Conservation (phyloP, 2,888 invertebrate genomes). For the Anorthoa munda region DNA sequence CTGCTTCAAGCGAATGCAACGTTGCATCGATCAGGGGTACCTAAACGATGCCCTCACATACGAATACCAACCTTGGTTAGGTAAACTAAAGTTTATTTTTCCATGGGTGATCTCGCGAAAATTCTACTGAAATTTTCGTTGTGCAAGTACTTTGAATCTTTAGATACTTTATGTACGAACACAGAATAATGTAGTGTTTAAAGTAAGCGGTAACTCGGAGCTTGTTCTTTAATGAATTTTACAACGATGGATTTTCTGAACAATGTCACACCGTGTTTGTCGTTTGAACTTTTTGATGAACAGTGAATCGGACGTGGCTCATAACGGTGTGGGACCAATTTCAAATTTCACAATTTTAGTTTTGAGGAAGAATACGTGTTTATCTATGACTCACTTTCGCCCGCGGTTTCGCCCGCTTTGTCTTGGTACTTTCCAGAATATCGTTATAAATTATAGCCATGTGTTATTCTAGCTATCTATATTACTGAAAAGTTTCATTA, state of each 20-base stretch:
- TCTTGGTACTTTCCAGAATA: no score
- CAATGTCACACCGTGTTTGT: slow-evolving; percentile 19
- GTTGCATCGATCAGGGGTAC: slow-evolving; percentile 78
- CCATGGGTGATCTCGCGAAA: slow-evolving; percentile 61
- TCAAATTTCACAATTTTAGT: slow-evolving; percentile 49
- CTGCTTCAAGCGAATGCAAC: slow-evolving; percentile 79
- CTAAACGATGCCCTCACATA: slow-evolving; percentile 36
- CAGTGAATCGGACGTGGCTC: slow-evolving; percentile 26
- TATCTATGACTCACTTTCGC: not conserved
- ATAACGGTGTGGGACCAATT: slow-evolving; percentile 30
- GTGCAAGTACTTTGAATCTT: slow-evolving; percentile 79
- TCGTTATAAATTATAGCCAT: no score
- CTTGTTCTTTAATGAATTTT: slow-evolving; percentile 78
- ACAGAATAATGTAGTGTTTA: slow-evolving; percentile 77
- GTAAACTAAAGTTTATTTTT: slow-evolving; percentile 62
- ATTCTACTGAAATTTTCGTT: slow-evolving; percentile 78
- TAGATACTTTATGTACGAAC: slow-evolving; percentile 80
- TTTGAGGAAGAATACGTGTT: slow-evolving; percentile 40
- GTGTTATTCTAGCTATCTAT: no score
- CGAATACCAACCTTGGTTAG: slow-evolving; percentile 63
- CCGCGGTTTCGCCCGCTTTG: no score
- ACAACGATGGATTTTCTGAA: slow-evolving; percentile 71
- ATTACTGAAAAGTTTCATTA: no score
- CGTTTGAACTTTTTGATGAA: slow-evolving; percentile 59
- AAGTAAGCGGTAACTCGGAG: slow-evolving; percentile 72